Base-by-base conservation (phyloP, 1,140 invertebrate genomes). In the Cotesia glomerata region DNA sequence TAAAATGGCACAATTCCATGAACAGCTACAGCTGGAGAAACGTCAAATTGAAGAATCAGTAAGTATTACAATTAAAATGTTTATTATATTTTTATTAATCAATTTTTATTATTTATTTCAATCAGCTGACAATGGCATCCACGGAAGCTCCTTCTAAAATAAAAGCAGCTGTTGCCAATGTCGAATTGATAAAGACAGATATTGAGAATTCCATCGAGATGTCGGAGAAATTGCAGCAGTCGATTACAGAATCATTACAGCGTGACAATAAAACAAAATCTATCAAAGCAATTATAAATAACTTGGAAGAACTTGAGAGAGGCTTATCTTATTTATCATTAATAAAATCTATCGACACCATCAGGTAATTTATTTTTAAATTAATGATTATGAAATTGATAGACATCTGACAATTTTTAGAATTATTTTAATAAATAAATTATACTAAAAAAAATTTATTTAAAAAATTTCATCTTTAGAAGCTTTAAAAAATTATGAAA, bases 301-400 rank as follows among this genome's bases (percentile, higher is more conserved):
- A 91, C 77, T 88, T 94, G 54, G 82, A 88, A 32, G 87, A 90
- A 66, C 83, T 93, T 56, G 89, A 93, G 75, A 88, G 88, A 69
- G 84, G 89, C 18, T 80, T 90, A 14, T 87, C 89, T 49, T 94
- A 95, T 82, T 80, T 93, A 14, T 87, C 88, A 71, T 88, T 91
- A 36, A 81, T 94, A 16, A 88, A 91, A 78, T 88, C 89, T 73
- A 88, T 94, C 64, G 91, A 93, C 81, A 88, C 90, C 74, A 85
- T 92, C 64, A 93, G 90, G 91, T 91, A 85, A 58, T 54, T n/a
- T 14, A 14, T 54, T 14, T 3, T 14, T 74, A 69, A 58, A 68
- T 63, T 14, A 8, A 59, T 32, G 64, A 16, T 35, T 7, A 72
- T 14, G 26, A 14, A 45, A n/a, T n/a, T n/a, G n/a, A n/a, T n/a